Evolutionary conservation across 2,888 invertebrate species (phyloP).

Genomic region (Nomada ruficornis): DNA sequence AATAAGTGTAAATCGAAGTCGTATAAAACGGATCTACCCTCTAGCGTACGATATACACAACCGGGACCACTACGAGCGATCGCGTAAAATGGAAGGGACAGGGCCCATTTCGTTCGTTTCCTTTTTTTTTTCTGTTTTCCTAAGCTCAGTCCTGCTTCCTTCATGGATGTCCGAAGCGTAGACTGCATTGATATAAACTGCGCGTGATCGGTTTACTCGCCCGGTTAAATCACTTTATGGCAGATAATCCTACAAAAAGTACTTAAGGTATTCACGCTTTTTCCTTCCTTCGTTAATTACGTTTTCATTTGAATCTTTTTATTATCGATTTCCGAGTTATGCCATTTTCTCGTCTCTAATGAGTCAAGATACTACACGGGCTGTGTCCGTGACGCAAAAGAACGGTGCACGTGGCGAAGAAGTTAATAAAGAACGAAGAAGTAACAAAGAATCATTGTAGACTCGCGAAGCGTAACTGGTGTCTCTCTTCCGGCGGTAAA

Average conservation of each 20-base stretch:
- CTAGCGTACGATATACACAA: slow-evolving; percentile 54
- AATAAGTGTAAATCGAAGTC: slow-evolving; percentile 46
- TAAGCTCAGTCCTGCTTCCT: slow-evolving; percentile 7
- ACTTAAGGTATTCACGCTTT: slow-evolving; percentile 15
- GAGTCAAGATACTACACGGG: slow-evolving; percentile 12
- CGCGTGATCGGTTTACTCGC: slow-evolving; percentile 25
- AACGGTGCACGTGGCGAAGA: slow-evolving; percentile 22
- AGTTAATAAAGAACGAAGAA: slow-evolving; percentile 64
- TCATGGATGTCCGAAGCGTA: neutral
- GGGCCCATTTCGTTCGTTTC: neutral
- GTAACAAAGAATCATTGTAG: slow-evolving; percentile 50
- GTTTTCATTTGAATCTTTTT: slow-evolving; percentile 2
- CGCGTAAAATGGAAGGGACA: slow-evolving; percentile 27
- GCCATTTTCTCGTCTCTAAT: slow-evolving; percentile 1
- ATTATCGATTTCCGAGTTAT: slow-evolving; percentile 31
- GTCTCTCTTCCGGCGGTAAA: slow-evolving; percentile 42
- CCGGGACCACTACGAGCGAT: slow-evolving; percentile 50
- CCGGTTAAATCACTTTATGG: slow-evolving; percentile 56
- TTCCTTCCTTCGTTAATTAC: slow-evolving; percentile 14
- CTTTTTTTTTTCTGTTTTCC: neutral
- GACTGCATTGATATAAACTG: neutral
- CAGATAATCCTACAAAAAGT: slow-evolving; percentile 50
- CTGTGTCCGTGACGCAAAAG: slow-evolving; percentile 1
- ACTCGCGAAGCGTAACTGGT: slow-evolving; percentile 40
- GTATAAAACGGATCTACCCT: slow-evolving; percentile 46